Evolutionary conservation across 2,888 invertebrate genomes (phyloP).

Genomic region (Achlya flavicornis): DNA sequence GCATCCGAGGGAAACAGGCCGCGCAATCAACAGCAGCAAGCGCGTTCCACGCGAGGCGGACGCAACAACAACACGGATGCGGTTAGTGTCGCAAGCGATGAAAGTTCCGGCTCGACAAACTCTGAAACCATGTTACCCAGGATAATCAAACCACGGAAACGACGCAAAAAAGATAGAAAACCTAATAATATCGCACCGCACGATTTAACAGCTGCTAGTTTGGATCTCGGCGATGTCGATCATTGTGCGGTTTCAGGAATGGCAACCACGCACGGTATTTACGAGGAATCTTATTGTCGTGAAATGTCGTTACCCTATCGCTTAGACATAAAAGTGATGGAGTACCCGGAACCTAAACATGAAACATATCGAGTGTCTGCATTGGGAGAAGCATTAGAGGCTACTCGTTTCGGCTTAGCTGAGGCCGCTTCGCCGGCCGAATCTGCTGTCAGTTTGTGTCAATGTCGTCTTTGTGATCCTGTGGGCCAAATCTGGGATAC

Average conservation of each 20-base stretch:
- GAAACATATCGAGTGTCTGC: constrained; percentile 79
- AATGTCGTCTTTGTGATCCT: constrained; percentile 91
- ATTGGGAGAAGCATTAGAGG: constrained; percentile 80
- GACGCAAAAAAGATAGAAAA: constrained; percentile 95
- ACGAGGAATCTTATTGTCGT: constrained; percentile 78
- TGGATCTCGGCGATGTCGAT: constrained; percentile 76
- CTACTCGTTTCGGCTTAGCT: constrained; percentile 72
- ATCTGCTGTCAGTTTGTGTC: constrained; percentile 84
- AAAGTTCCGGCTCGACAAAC: constrained; percentile 86
- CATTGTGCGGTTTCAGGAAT: constrained; percentile 73
- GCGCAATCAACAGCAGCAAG: constrained; percentile 72
- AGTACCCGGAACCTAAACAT: constrained; percentile 68
- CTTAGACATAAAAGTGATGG: constrained; percentile 73
- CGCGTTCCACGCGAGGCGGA: constrained; percentile 69
- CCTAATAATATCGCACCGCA: constrained; percentile 83
- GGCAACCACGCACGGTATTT: constrained; percentile 63
- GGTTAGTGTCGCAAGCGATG: constrained; percentile 90
- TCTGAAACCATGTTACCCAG: constrained; percentile 92
- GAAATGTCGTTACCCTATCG: constrained; percentile 80
- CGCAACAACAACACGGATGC: constrained; percentile 86
- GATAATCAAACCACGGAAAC: constrained; percentile 94
- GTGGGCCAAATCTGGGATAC: constrained; percentile 90
- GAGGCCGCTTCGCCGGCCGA: constrained; percentile 76
- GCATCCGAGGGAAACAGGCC: constrained; percentile 68
- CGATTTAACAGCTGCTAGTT: constrained; percentile 65